Evolutionary conservation across 2,888 invertebrate species (phyloP), one percentile per base, ranked within the genome.

Genomic region (Cosmia trapezina): DNA sequence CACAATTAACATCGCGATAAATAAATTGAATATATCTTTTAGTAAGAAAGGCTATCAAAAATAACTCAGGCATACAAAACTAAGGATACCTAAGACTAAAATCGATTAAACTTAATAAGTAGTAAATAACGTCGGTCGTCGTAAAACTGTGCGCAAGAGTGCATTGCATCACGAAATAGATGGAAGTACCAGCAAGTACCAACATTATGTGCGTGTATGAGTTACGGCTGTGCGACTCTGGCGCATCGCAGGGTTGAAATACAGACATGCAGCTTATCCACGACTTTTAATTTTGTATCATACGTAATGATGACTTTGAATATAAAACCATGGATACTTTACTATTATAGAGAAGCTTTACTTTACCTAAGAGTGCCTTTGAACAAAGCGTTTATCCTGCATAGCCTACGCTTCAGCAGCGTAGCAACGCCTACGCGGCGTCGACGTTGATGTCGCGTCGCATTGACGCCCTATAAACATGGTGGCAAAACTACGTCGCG

Each of bases 81-180:
- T 41, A 65, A 65, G 65, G 56, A 63, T 65, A 64, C 49, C 73
- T 57, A 43, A 68, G 49, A 65, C 59, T 70, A 77, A 80, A 87
- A 84, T 84, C 75, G 62, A 81, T 84, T 83, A 76, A 73, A 81
- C 71, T 71, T 81, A 84, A 72, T 80, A 84, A 74, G 66, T 77
- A 70, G 76, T 87, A 77, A 84, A 87, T 84, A 83, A 73, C 73
- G 63, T 67, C 22, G 47, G 80, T 73, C 47, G 75, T 83, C 76
- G 73, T 81, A 81, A 83, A 85, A 80, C 60, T 77, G 73, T 79
- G 85, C 70, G 80, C 85, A 75, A 81, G 79, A 83, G 82, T 80
- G 75, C 65, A 83, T 88, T 86, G 87, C 88, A 86, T 84, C 86
- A 88, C 79, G 63, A 85, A 70, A 83, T 81, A 70, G 81, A 81